Conservation (phyloP, 2,113 vertebrate genomes). For the Anolis sagrei region DNA sequence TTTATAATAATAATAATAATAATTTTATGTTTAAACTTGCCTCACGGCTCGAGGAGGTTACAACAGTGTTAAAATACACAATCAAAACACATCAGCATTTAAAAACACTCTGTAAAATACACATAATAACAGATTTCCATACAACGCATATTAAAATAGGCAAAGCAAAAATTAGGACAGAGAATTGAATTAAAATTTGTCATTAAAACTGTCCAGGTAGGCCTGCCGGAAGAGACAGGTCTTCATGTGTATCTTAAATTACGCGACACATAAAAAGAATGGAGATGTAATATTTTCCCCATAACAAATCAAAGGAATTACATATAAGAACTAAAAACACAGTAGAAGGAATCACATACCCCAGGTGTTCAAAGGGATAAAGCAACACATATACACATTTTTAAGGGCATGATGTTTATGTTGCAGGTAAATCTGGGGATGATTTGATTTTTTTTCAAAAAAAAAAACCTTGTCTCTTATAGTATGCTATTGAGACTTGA, state of each 20-base stretch:
- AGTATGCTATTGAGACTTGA: not conserved
- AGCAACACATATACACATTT: not conserved
- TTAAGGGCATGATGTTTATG: not conserved
- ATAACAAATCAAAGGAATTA: not conserved
- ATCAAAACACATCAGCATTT: too few species aligned
- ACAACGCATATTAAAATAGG: too few species aligned
- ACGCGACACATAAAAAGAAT: not conserved
- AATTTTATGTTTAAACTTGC: too few species aligned
- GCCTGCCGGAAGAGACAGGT: too few species aligned
- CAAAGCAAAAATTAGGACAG: too few species aligned
- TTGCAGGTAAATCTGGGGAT: not conserved
- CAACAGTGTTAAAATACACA: too few species aligned
- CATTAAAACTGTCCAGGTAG: too few species aligned
- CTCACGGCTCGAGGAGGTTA: not conserved
- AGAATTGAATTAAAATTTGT: too few species aligned
- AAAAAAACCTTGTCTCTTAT: not conserved
- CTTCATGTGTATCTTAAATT: too few species aligned
- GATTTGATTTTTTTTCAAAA: not conserved
- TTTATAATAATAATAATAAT: not conserved
- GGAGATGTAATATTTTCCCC: not conserved
- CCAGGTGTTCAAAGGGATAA: not conserved
- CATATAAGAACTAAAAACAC: conserved; percentile 10
- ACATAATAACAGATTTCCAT: too few species aligned
- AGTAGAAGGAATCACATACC: conserved; percentile 5
- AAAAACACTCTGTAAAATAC: too few species aligned